A percentile compares a stretch with the other conserved stretches of the same genome.
Evolutionary conservation across 2,113 vertebrate genomes (phyloP).

Genomic region (Tragulus kanchil): DNA sequence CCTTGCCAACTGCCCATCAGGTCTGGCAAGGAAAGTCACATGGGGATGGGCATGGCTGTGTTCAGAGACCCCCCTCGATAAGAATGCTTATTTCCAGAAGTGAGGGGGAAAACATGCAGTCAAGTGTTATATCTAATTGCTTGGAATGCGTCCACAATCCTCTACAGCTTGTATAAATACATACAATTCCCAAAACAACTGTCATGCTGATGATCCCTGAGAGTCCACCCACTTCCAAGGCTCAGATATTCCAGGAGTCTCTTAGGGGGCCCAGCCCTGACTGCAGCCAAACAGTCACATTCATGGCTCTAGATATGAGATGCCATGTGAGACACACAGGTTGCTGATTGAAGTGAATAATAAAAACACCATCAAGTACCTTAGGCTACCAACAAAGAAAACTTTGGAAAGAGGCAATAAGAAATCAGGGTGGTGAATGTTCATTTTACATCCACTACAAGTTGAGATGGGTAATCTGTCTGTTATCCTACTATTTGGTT

Average conservation of each 20-base stretch:
- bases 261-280: rapidly evolving
- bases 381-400: not conserved
- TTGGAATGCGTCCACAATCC: not conserved
- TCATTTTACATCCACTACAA: not conserved
- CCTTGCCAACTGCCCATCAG: rapidly evolving
- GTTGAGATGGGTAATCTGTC: not conserved
- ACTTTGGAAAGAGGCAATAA: not conserved
- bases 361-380: not conserved
- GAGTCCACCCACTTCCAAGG: rapidly evolving
- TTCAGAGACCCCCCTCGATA: rapidly evolving
- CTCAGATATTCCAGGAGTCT: rapidly evolving
- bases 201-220: rapidly evolving
- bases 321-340: not conserved
- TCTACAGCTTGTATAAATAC: not conserved
- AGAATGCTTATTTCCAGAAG: not conserved
- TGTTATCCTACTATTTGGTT: not conserved
- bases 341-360: constrained; percentile 57
- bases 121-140: too few species aligned
- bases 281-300: not conserved
- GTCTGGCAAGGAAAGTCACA: not conserved
- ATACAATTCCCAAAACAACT: not conserved
- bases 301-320: not conserved
- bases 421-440: not conserved
- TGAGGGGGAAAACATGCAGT: rapidly evolving
- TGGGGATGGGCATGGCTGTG: rapidly evolving